Conservation (phyloP, 1,140 invertebrate species). For the Cyrtorhinus lividipennis region DNA sequence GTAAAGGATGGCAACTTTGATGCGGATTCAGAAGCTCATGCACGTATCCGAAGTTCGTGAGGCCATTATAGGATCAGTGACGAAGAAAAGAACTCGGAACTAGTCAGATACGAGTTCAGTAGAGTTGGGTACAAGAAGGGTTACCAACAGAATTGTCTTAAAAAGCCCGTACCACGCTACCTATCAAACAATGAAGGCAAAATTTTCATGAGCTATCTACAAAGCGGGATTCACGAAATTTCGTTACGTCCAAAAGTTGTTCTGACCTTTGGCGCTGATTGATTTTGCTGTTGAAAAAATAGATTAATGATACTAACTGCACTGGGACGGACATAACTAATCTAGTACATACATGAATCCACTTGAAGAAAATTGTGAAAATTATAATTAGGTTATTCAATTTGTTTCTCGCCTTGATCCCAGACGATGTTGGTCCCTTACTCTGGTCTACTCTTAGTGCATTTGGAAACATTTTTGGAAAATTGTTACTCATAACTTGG, state of each 20-base stretch:
- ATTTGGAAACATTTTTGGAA: too few relatives aligned
- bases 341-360: too few relatives aligned
- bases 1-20: too few relatives aligned
- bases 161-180: neutral
- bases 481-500: too few relatives aligned
- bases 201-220: constrained; percentile 13
- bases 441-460: too few relatives aligned
- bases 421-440: too few relatives aligned
- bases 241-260: neutral
- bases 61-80: neutral
- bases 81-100: neutral
- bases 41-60: neutral
- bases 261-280: constrained; percentile 26
- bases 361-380: too few relatives aligned
- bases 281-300: constrained; percentile 24
- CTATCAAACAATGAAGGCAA: neutral
- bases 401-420: too few relatives aligned
- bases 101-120: too few relatives aligned
- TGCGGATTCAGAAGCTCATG: neutral
- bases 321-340: too few relatives aligned
- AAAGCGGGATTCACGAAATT: constrained; percentile 4
- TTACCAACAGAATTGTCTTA: neutral
- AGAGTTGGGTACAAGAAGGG: too few relatives aligned
- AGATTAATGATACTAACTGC: constrained; percentile 3
- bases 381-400: too few relatives aligned